These are phyloP conservation scores for Orgyia antiqua DNA, from an alignment of 2,888 invertebrate species.

Conservation along the genomic window DNA sequence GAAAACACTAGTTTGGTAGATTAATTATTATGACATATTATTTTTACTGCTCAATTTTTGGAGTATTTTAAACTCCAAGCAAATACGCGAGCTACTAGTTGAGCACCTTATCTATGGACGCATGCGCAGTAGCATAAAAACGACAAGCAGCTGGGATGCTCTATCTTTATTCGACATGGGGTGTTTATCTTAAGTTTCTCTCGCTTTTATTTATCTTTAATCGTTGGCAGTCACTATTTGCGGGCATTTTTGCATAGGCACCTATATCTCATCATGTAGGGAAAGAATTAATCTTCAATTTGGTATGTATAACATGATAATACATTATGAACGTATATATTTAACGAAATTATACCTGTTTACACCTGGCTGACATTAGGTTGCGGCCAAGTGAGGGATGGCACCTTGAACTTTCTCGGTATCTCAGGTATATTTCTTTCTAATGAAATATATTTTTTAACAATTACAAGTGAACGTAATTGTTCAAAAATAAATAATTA, in stretches of 20 bases:
- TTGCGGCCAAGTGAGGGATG: constrained; percentile 1
- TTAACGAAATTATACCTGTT: constrained; percentile 1
- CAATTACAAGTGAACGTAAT: constrained; percentile 1
- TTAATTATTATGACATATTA: no score
- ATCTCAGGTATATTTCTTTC: constrained; percentile 1
- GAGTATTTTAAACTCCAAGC: no score
- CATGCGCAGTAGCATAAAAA: constrained; percentile 1
- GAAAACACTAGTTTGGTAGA: no score
- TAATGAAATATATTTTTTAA: constrained; percentile 1
- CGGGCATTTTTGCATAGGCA: constrained; percentile 1
- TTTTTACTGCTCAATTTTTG: no score
- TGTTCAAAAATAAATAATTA: constrained; percentile 1
- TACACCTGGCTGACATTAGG: not conserved
- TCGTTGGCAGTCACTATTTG: constrained; percentile 1
- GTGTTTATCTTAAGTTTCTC: constrained; percentile 1
- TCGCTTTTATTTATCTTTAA: constrained; percentile 1
- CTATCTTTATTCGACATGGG: constrained; percentile 1
- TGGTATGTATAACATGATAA: constrained; percentile 1
- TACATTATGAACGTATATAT: constrained; percentile 1
- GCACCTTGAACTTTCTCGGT: constrained; percentile 1
- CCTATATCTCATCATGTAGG: constrained; percentile 1
- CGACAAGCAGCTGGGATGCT: constrained; percentile 1
- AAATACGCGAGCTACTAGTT: no score
- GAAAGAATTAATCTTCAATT: constrained; percentile 1
- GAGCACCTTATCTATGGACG: not conserved